Conservation (phyloP, 2,888 invertebrate species). For the Eilema sororculum region DNA sequence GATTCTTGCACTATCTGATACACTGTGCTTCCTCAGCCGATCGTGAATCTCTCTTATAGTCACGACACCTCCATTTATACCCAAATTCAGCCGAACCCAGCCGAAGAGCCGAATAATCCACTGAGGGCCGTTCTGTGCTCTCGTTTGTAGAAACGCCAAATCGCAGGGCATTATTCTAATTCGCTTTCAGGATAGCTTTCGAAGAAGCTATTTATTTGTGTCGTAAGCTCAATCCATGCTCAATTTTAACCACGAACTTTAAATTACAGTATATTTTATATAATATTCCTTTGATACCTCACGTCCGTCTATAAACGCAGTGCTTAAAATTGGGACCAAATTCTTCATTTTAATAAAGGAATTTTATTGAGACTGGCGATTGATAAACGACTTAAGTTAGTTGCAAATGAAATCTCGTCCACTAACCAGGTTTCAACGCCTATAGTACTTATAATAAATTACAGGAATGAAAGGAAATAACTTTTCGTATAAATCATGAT, state of each 20-base stretch:
- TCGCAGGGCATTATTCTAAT: constrained; percentile 86
- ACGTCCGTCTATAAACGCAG: constrained; percentile 1
- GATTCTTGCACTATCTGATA: constrained; percentile 58
- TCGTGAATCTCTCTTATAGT: constrained; percentile 63
- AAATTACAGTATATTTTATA: constrained; percentile 48
- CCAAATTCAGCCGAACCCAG: constrained; percentile 78
- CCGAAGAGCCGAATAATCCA: constrained; percentile 81
- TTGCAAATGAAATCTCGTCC: constrained; percentile 63
- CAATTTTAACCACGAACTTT: constrained; percentile 51
- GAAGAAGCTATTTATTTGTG: constrained; percentile 84
- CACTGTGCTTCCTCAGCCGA: constrained; percentile 54
- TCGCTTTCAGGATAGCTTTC: constrained; percentile 83
- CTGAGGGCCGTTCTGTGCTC: constrained; percentile 80
- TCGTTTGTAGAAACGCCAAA: constrained; percentile 86
- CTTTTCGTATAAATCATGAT: constrained; percentile 71
- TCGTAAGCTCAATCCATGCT: constrained; percentile 71
- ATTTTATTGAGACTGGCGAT: constrained; percentile 40
- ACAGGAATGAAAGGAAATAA: constrained; percentile 67
- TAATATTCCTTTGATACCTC: constrained; percentile 52
- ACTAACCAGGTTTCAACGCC: constrained; percentile 58
- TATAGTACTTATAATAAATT: constrained; percentile 67
- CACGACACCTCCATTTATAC: constrained; percentile 81
- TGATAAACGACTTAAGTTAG: constrained; percentile 59
- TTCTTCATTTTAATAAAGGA: constrained; percentile 30
- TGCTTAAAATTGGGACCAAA: constrained; percentile 23